Conservation (phyloP, 2,113 vertebrate species). For the Corvus cornix region DNA sequence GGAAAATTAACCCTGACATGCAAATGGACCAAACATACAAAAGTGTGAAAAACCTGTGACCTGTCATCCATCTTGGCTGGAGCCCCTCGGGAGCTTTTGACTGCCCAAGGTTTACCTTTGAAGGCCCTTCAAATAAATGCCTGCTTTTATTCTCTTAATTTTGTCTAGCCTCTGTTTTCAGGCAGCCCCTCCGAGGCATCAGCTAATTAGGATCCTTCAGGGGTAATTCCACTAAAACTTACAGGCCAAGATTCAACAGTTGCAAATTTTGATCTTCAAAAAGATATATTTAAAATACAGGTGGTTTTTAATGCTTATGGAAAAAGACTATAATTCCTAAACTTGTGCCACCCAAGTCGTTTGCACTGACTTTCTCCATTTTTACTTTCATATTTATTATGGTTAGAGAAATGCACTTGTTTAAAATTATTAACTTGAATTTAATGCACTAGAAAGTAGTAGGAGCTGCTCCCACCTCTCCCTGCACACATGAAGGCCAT, state of each 20-base stretch:
- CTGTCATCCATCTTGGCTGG: fast-evolving
- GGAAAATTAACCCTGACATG: not conserved
- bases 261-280: not conserved
- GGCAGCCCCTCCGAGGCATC: not conserved
- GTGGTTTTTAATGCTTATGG: not conserved
- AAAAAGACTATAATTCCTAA: not conserved
- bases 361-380: not conserved
- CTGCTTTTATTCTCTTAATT: not conserved
- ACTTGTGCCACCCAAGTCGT: not conserved
- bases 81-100: not conserved
- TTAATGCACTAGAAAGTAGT: not conserved
- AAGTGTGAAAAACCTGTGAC: not conserved
- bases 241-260: not conserved
- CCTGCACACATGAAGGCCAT: not conserved
- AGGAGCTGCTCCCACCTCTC: not conserved
- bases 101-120: not conserved
- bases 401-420: not conserved
- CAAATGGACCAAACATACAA: not conserved
- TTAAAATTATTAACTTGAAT: not conserved
- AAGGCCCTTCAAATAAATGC: not conserved
- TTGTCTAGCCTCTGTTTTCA: not conserved
- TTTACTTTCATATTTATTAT: not conserved
- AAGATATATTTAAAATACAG: not conserved
- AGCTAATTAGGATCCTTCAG: not conserved
- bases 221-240: not conserved